These are phyloP conservation scores for Aleadryas rufinucha DNA, from an alignment of 2,113 vertebrate genomes.

Conservation along the genomic window DNA sequence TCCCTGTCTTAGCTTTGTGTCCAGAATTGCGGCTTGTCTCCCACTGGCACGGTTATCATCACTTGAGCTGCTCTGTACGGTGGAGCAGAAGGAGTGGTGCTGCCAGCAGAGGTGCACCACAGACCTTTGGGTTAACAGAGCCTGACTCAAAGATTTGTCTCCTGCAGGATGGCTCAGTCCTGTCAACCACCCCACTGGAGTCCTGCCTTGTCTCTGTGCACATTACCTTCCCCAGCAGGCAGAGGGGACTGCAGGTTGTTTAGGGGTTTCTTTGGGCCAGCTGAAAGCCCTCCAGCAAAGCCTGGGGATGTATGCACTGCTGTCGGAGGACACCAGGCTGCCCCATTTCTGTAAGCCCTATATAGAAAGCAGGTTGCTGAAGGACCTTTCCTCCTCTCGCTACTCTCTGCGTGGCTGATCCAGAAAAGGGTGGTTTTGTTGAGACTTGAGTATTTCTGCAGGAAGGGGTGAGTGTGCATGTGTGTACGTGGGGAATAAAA, in stretches of 20 bases:
- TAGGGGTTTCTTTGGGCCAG: background rate
- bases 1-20: background rate
- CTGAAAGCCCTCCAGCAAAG: background rate
- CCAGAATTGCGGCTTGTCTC: background rate
- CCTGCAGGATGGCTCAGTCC: background rate
- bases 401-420: background rate
- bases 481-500: background rate
- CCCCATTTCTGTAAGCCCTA: background rate
- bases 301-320: background rate
- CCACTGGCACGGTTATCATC: rapidly evolving
- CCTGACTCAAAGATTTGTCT: background rate
- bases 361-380: background rate
- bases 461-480: background rate
- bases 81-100: background rate
- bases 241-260: background rate
- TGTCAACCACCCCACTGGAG: rapidly evolving
- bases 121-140: background rate
- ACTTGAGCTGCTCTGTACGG: rapidly evolving
- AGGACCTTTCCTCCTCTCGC: background rate
- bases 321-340: background rate
- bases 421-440: background rate
- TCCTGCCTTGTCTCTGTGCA: background rate
- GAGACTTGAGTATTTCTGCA: background rate
- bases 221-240: background rate
- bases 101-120: background rate